These are phyloP conservation scores for Phymorhynchus buccinoides DNA, from an alignment of 1,140 invertebrate genomes.

Conservation along the genomic window DNA sequence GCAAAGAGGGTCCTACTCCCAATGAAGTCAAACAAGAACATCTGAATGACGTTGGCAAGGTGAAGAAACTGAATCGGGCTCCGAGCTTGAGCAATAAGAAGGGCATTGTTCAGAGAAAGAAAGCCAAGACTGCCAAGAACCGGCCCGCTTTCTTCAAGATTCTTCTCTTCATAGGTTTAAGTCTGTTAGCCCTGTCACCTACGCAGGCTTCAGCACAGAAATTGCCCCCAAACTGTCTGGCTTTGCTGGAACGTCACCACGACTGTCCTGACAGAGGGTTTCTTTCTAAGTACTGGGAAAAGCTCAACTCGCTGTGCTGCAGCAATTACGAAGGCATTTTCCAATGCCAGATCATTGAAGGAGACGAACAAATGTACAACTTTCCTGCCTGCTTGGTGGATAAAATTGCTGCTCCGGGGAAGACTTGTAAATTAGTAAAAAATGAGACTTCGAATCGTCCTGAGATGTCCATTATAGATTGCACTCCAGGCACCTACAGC, in stretches of 20 bases:
- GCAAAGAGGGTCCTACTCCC: no score
- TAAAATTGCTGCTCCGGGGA: background rate
- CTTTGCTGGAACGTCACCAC: background rate
- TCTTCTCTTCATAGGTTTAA: no score
- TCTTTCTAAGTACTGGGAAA: background rate
- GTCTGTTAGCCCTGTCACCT: no score
- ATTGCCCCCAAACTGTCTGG: background rate
- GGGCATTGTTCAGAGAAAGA: no score
- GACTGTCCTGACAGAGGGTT: background rate
- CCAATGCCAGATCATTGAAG: background rate
- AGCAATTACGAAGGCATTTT: background rate
- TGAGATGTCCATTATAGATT: no score
- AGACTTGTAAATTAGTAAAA: background rate
- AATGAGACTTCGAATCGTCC: background rate
- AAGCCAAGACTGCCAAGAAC: no score
- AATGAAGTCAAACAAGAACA: no score
- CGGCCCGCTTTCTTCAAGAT: no score
- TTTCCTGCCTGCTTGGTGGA: background rate
- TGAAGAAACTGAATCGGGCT: no score
- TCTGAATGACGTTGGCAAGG: no score
- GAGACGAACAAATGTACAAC: background rate
- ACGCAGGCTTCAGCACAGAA: no score
- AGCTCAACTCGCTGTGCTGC: background rate
- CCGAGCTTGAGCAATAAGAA: no score
- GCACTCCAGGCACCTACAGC: background rate